A percentile compares a stretch with the other conserved stretches of the same genome.
Evolutionary conservation across 2,113 vertebrate genomes (phyloP).

Genomic region (Neodontobutis hainanensis): DNA sequence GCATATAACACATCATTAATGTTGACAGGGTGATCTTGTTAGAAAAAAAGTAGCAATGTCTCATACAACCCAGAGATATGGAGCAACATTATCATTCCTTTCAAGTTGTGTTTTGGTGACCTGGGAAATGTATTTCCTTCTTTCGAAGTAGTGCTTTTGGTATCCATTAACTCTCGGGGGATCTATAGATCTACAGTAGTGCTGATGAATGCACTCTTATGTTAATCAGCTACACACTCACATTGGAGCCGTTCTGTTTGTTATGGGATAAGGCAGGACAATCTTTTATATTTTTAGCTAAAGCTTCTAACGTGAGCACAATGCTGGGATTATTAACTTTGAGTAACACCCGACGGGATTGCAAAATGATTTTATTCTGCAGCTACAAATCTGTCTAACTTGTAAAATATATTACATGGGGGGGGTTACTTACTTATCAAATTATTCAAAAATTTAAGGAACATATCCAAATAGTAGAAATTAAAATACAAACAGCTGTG

Average conservation of each 20-base stretch:
- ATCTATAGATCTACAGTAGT: background rate
- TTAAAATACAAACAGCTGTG: too few species aligned
- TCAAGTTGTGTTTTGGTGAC: conserved; percentile 11
- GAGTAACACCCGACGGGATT: too few species aligned
- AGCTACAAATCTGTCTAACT: too few species aligned
- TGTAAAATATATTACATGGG: too few species aligned
- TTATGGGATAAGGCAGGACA: background rate
- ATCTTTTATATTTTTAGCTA: conserved; percentile 1
- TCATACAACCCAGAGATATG: conserved; percentile 9
- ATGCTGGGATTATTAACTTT: too few species aligned
- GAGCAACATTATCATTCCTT: conserved; percentile 4
- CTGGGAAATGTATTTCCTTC: background rate
- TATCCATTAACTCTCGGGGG: background rate
- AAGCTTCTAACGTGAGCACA: too few species aligned
- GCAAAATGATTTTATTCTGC: too few species aligned
- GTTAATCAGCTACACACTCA: conserved; percentile 6
- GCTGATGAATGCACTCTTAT: conserved; percentile 5
- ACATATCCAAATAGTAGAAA: too few species aligned
- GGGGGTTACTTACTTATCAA: too few species aligned
- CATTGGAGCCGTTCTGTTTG: conserved; percentile 1
- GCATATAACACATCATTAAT: background rate
- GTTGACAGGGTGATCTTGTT: conserved; percentile 4
- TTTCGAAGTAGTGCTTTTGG: background rate
- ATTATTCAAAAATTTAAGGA: too few species aligned
- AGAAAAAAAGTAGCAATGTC: conserved; percentile 1